phyloP scores from a whole-genome alignment of 2,888 invertebrate genomes.

The Lypha dubia region DNA sequence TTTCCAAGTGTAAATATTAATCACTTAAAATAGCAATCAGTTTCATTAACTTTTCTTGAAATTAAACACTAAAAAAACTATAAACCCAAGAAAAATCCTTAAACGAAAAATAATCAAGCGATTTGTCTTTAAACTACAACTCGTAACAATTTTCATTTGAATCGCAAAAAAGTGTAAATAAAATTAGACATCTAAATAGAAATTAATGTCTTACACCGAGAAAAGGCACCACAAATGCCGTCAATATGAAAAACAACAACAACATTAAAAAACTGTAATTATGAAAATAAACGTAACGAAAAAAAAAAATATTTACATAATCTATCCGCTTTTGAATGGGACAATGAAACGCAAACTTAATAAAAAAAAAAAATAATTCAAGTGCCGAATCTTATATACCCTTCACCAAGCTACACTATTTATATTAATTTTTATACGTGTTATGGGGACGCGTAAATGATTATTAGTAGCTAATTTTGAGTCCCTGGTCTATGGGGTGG shows the following conservation, averaged over 20 bases:
- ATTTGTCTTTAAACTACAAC: conserved; percentile 1
- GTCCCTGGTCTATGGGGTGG: too few species aligned
- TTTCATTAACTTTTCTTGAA: too few species aligned
- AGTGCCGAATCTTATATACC: too few species aligned
- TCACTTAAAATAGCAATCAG: too few species aligned
- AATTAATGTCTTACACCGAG: conserved; percentile 33
- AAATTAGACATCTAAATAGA: conserved; percentile 47
- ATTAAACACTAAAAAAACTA: neutral
- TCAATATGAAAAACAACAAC: too few species aligned
- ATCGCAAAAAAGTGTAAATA: conserved; percentile 44
- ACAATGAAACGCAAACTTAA: neutral
- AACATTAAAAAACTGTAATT: conserved; percentile 12
- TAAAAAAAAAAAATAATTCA: too few species aligned
- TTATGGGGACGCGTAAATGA: too few species aligned
- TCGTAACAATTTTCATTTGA: neutral
- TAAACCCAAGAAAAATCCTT: neutral
- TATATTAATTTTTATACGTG: too few species aligned
- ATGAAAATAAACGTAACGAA: conserved; percentile 14
- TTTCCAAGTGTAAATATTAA: too few species aligned
- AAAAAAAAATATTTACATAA: neutral
- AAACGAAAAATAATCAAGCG: neutral
- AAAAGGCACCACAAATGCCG: too few species aligned
- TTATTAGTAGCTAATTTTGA: too few species aligned
- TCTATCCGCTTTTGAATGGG: neutral
- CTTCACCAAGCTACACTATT: too few species aligned